Evolutionary conservation across 2,113 vertebrate species (phyloP).

Genomic region (Thunnus maccoyii): DNA sequence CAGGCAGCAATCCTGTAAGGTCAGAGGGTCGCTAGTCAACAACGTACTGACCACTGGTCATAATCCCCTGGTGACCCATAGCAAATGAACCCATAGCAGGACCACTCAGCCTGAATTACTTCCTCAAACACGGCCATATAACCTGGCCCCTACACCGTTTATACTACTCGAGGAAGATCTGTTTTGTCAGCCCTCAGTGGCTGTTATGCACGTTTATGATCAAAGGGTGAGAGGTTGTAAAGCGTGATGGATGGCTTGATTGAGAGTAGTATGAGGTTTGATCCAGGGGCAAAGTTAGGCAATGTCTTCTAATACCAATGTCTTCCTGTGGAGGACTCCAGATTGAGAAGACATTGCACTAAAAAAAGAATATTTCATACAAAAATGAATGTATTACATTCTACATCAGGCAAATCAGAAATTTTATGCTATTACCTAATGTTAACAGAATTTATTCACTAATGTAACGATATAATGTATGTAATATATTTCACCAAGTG

Average conservation of each 20-base stretch:
- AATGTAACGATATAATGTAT: background rate
- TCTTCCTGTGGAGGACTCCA: conserved; percentile 9
- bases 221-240: conserved; percentile 59
- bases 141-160: conserved; percentile 44
- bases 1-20: conserved; percentile 67
- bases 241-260: conserved; percentile 63
- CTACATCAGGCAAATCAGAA: background rate
- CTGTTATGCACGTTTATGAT: conserved; percentile 72
- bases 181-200: conserved; percentile 51
- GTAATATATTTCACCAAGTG: background rate
- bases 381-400: background rate
- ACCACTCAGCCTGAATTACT: conserved; percentile 75
- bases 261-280: conserved; percentile 41
- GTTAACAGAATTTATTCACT: background rate
- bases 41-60: conserved; percentile 49
- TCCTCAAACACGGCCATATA: conserved; percentile 67
- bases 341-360: background rate
- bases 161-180: conserved; percentile 47
- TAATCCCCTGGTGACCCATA: conserved; percentile 66
- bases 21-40: conserved; percentile 67
- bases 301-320: conserved; percentile 21
- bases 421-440: conserved; percentile 8
- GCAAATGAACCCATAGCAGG: conserved; percentile 64
- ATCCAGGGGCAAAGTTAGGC: conserved; percentile 11
- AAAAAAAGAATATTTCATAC: conserved; percentile 9